Evolutionary conservation across 2,113 vertebrate genomes (phyloP).

Genomic region (Bubalus kerabau): DNA sequence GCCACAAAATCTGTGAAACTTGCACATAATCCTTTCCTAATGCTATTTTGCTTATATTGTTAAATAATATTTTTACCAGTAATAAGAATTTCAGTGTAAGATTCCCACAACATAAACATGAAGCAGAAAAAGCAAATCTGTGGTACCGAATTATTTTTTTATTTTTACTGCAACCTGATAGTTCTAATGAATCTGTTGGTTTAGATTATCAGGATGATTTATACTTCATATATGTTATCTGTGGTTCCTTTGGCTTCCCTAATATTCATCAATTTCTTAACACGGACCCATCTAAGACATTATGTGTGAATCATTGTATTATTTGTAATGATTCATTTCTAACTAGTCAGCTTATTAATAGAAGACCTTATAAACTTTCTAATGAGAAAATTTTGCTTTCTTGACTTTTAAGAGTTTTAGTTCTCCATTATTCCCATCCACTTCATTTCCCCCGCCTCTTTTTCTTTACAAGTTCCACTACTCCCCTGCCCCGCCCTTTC

Average conservation of each 20-base stretch:
- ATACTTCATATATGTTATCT: background rate
- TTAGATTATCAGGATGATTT: background rate
- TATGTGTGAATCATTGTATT: background rate
- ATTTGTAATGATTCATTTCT: background rate
- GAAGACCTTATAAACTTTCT: background rate
- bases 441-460: background rate
- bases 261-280: background rate
- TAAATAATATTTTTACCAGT: background rate
- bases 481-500: background rate
- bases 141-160: background rate
- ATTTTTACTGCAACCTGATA: background rate
- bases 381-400: background rate
- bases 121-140: background rate
- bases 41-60: background rate
- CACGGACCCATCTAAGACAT: background rate
- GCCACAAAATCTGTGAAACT: background rate
- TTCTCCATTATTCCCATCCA: background rate
- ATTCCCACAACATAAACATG: background rate
- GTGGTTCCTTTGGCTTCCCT: background rate
- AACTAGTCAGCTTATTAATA: background rate
- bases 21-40: background rate
- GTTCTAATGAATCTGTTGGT: background rate
- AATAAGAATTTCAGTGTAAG: background rate
- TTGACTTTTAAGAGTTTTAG: background rate
- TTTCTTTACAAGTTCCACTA: background rate